Percentiles rank a stretch among this genome's conserved stretches.
Evolutionary conservation across 2,888 invertebrate species (phyloP).

Genomic region (Nemotelus pantherinus): DNA sequence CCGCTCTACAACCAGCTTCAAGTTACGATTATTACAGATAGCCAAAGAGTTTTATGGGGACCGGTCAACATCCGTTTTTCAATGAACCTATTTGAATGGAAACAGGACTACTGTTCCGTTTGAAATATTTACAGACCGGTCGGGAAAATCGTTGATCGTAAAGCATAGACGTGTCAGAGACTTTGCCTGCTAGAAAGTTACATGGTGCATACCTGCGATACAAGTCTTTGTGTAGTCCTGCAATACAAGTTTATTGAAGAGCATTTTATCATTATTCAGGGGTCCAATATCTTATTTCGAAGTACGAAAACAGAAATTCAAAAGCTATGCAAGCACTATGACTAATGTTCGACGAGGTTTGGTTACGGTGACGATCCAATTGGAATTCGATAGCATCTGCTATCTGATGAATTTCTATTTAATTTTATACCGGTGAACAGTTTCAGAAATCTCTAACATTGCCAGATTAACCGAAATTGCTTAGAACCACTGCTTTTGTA

Average conservation of each 20-base stretch:
- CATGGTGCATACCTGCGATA: constrained; percentile 14
- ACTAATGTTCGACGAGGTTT: neutral
- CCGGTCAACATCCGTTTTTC: constrained; percentile 6
- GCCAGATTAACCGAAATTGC: neutral
- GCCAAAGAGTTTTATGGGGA: constrained; percentile 8
- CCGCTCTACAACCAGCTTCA: neutral
- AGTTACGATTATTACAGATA: neutral
- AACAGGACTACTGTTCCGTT: neutral
- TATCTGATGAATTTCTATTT: too few species aligned
- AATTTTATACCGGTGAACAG: too few species aligned
- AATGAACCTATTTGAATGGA: constrained; percentile 6
- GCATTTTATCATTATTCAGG: neutral
- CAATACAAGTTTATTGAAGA: neutral
- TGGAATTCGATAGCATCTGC: too few species aligned
- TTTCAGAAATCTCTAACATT: too few species aligned
- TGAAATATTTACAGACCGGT: neutral
- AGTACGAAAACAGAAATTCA: neutral
- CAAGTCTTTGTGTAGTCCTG: neutral
- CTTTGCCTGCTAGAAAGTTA: neutral
- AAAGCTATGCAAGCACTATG: neutral
- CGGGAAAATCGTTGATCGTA: constrained; percentile 22
- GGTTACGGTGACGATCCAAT: too few species aligned
- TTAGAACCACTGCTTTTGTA: neutral
- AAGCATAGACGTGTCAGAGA: neutral
- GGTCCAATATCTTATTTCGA: neutral